Evolutionary conservation across 2,888 invertebrate genomes (phyloP).

Genomic region (Biston stratarius): DNA sequence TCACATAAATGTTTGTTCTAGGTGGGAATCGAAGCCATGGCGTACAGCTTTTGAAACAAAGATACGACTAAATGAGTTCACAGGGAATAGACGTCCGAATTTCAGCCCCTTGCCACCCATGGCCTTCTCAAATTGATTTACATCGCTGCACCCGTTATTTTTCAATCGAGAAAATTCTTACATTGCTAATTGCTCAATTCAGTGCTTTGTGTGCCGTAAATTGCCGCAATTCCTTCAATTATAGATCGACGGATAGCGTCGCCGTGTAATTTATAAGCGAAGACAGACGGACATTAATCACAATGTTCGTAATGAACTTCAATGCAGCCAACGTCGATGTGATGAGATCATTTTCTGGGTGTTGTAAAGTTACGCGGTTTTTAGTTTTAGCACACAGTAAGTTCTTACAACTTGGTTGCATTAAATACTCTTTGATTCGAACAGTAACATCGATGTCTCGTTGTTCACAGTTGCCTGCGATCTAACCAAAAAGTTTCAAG

Average conservation of each 20-base stretch:
- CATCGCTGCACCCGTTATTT: constrained; percentile 57
- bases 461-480: too few species aligned
- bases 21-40: too few species aligned
- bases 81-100: neutral
- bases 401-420: too few species aligned
- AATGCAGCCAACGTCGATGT: constrained; percentile 45
- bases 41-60: too few species aligned
- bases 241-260: constrained; percentile 74
- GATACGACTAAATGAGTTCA: too few species aligned
- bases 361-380: constrained; percentile 7
- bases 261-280: constrained; percentile 63
- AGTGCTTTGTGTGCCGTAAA: constrained; percentile 58
- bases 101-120: constrained; percentile 12
- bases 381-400: constrained; percentile 13
- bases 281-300: constrained; percentile 67
- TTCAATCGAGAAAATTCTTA: constrained; percentile 61
- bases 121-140: constrained; percentile 44
- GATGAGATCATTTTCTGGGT: constrained; percentile 65
- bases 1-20: too few species aligned
- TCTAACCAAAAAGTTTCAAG: too few species aligned
- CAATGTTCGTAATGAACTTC: constrained; percentile 60
- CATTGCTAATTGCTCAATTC: constrained; percentile 76
- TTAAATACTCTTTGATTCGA: too few species aligned
- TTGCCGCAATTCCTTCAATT: constrained; percentile 78
- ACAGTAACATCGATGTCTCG: too few species aligned